Percentiles rank a stretch among this genome's conserved stretches.
These are phyloP conservation scores for Microplitis mediator DNA, from an alignment of 1,140 invertebrate genomes.

Conservation along the genomic window DNA sequence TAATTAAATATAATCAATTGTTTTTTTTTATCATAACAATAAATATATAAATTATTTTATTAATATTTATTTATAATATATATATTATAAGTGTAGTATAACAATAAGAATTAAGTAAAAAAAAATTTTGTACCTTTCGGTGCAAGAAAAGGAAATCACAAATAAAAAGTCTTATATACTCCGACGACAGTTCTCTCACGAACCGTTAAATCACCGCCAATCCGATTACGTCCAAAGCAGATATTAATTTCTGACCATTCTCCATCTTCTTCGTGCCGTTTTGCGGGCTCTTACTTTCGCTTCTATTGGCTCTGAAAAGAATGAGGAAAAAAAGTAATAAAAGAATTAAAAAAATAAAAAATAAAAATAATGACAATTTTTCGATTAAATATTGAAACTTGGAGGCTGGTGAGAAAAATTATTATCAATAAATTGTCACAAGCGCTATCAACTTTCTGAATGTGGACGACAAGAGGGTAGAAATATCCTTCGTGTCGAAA, in stretches of 20 bases:
- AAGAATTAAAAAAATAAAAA: not conserved
- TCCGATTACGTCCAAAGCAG: slow-evolving; percentile 28
- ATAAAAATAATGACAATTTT: not conserved
- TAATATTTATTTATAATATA: too few relatives aligned
- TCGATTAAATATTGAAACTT: not conserved
- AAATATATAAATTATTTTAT: too few relatives aligned
- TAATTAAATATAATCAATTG: not conserved
- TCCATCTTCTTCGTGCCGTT: slow-evolving; percentile 31
- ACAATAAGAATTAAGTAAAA: not conserved
- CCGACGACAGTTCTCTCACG: slow-evolving; percentile 14
- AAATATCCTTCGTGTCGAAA: not conserved
- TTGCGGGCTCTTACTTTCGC: slow-evolving; percentile 4
- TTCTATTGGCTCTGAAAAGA: not conserved
- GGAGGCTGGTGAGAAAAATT: not conserved
- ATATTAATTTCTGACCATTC: slow-evolving; percentile 33
- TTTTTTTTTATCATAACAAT: not conserved
- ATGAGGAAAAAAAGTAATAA: not conserved
- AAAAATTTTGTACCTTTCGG: not conserved
- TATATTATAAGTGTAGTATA: too few relatives aligned
- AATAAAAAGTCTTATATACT: slow-evolving; percentile 6
- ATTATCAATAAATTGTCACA: slow-evolving; percentile 2
- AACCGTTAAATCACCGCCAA: slow-evolving; percentile 28
- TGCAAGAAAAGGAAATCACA: not conserved
- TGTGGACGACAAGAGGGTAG: not conserved
- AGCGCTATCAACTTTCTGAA: not conserved